Evolutionary conservation across 2,113 vertebrate genomes (phyloP), one percentile per base, ranked within the genome.

Genomic region (Dasypus novemcinctus): DNA sequence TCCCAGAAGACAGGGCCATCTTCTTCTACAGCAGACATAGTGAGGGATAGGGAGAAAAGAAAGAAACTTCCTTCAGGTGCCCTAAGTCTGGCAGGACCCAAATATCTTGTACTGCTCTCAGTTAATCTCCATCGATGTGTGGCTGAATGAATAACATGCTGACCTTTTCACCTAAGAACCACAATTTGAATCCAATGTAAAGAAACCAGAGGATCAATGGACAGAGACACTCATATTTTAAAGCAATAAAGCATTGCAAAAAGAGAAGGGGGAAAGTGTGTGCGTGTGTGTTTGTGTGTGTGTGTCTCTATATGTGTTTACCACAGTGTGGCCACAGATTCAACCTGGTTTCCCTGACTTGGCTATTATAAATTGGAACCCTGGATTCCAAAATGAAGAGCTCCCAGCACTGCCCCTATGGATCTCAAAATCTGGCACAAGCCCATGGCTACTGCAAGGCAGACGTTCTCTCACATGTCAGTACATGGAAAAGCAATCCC

Each of bases 101-200:
- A 93, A 91, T 83, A 75, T 61, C 96, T 81, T 38, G 0, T 87
- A 90, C 72, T 81, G 76, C 84, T 96, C 93, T 97, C 88, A 95
- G 90, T 95, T 98, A 93, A 97, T 97, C 86, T 97, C 93, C 96
- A 93, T 18, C 66, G 75, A 91, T 86, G 85, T 96, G 76, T 61
- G 86, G 75, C 93, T 97, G 96, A 97, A 97, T 92, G 93, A 96
- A 74, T 97, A 98, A 96, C 96, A 97, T 33, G 82, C 96, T 83
- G 97, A 97, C 71, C 96, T 97, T 97, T 97, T 91, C 97, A 98
- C 95, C 84, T 98, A 69, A 91, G 96, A 66, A 95, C 82, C 92
- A 96, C 69, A 85, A 95, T 96, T 68, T 98, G 95, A 98, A 97
- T 98, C 96, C 90, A 95, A 91, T 33, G 13, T 87, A 85, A 97